Evolutionary conservation across 2,888 invertebrate genomes (phyloP).

Genomic region (Andricus quercusramuli): DNA sequence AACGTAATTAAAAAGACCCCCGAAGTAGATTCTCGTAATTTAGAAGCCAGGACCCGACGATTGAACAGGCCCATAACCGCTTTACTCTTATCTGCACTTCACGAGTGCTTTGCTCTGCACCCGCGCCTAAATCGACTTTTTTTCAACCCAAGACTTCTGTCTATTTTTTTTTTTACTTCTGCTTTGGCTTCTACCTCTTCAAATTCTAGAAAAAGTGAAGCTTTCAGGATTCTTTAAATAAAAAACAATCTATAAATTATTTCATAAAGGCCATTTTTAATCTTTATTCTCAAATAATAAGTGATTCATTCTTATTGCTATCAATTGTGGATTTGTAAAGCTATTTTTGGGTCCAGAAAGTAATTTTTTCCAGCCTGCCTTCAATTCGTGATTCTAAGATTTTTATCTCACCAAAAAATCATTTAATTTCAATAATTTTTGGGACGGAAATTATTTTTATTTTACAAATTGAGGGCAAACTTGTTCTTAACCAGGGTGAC

Average conservation of each 20-base stretch:
- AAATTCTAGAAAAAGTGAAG: not conserved
- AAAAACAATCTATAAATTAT: slow-evolving; percentile 6
- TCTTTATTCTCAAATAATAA: too few species aligned
- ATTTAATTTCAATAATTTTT: too few species aligned
- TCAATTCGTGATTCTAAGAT: too few species aligned
- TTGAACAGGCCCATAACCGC: slow-evolving; percentile 31
- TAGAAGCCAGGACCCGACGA: slow-evolving; percentile 47
- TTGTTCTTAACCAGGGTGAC: not conserved
- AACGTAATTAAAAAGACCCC: slow-evolving; percentile 63
- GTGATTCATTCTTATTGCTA: too few species aligned
- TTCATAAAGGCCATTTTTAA: not conserved
- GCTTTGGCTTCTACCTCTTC: not conserved
- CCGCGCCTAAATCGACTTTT: slow-evolving; percentile 34
- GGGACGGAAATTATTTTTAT: not conserved
- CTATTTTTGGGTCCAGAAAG: too few species aligned
- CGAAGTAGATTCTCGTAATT: slow-evolving; percentile 53
- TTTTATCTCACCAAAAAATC: too few species aligned
- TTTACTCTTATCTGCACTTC: slow-evolving; percentile 24
- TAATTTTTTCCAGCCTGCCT: too few species aligned
- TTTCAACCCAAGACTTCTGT: not conserved
- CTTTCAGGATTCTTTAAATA: slow-evolving; percentile 11
- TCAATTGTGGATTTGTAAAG: too few species aligned
- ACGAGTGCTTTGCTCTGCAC: slow-evolving; percentile 36
- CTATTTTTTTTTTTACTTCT: slow-evolving; percentile 29
- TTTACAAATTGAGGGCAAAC: not conserved